Evolutionary conservation across 2,888 invertebrate genomes (phyloP), one percentile per base, ranked within the genome.

Genomic region (Diaperis boleti): DNA sequence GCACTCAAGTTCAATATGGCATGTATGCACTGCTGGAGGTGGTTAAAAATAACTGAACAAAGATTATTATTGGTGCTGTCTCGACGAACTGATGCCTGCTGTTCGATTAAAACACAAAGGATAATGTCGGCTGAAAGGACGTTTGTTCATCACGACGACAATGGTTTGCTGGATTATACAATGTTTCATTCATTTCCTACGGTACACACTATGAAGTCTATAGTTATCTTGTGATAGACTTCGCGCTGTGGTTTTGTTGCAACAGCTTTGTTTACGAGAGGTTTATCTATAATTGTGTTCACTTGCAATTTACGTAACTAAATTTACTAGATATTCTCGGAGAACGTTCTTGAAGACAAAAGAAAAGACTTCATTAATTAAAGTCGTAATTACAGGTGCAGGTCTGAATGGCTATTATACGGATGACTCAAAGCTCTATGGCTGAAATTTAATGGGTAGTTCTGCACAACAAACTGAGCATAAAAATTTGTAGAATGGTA

Each of bases 31-130:
- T 18, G 41, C n/a, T 42, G n/a, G n/a, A 45, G 29, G n/a, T 45
- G 45, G 8, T 42, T 22, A 42, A 42, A 42, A 42, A 42, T 42
- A 11, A 14, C 10, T 15, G 29, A 45, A 45, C 45, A 45, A 45
- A 45, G 45, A 45, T 45, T 26, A 26, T 29, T 45, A 45, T 45
- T 45, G 26, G 45, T 26, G 26, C 13, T 45, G 45, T 45, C 29
- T 45, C 45, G 45, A 29, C 45, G 20, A 13, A 26, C 7, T 26
- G 45, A 45, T 45, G 45, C 26, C 45, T 45, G 45, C 45, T 45
- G 45, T 45, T 45, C 45, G 45, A 45, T 45, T 45, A 45, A 45
- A 45, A 26, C 29, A 45, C 45, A 45, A 45, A 45, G 29, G 45
- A 45, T 45, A 45, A 45, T 45, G 20, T 20, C 45, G 13, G 17